Base-by-base conservation (phyloP, 2,113 vertebrate species). In the Planiliza haematocheilus region DNA sequence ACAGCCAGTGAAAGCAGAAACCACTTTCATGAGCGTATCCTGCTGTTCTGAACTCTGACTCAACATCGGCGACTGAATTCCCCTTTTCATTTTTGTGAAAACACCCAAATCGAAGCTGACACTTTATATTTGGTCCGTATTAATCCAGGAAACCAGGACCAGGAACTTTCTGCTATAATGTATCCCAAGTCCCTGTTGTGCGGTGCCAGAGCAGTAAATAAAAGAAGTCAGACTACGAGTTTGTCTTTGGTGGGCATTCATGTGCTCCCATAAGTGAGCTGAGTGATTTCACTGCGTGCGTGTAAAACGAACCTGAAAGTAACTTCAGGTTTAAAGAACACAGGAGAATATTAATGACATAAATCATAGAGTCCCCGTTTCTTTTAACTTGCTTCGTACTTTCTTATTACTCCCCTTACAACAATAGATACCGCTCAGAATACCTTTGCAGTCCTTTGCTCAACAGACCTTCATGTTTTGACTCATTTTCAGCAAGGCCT, bases 111-210 rank as follows among this genome's bases (percentile, higher is more conserved):
- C 49, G 59, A 87, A 84, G 43, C 51, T 80, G 87, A 91, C 82
- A 86, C 63, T 71, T 85, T 72, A 62, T 83, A 75, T 65, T 82
- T 79, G 70, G 74, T 62, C 36, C 10, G 3, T 76, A 86, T 85
- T 84, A 89, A 83, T 81, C 68, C 85, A 84, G 77, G 67, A 84
- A 89, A 90, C 82, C 72, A 73, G 42, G 48, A 85, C 43, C 81
- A 82, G 53, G 45, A 43, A 57, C 72, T 81, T 83, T 86, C 82
- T 77, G 70, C 77, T 69, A 49, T 74, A 86, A 86, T 49, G 64
- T 66, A 64, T 68, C 61, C 77, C 52, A 42, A 72, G 64, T 79
- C 51, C 24, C 59, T 67, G 50, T 77, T 7, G 38, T 79, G 80
- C 51, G 49, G 11, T 49, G 79, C 86, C 88, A 86, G 34, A 66